Evolutionary conservation across 2,888 invertebrate genomes (phyloP).

Genomic region (Willowsia nigromaculata): DNA sequence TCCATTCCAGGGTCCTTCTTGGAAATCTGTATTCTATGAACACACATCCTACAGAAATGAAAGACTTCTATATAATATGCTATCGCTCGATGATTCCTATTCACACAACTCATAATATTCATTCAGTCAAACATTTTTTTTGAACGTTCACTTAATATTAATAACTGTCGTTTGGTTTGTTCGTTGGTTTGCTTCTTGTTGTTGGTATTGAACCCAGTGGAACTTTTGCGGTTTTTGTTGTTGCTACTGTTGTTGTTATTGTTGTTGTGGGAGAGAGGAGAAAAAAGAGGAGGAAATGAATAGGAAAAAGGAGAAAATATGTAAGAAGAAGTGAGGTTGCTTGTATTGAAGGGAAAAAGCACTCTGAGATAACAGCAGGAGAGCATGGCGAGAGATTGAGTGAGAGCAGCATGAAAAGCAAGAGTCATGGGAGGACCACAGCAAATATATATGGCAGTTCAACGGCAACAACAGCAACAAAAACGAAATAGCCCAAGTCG

Average conservation of each 20-base stretch:
- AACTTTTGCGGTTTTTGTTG: slow-evolving; percentile 20
- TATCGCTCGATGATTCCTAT: slow-evolving; percentile 13
- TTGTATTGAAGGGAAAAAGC: slow-evolving; percentile 46
- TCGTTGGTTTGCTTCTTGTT: not conserved
- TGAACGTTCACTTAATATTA: slow-evolving; percentile 40
- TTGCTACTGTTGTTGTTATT: not conserved
- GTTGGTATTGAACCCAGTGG: slow-evolving; percentile 1
- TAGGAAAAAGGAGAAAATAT: not conserved
- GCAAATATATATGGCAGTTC: not conserved
- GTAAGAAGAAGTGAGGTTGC: not conserved
- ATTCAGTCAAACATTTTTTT: slow-evolving; percentile 23
- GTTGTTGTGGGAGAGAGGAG: not conserved
- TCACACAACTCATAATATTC: not conserved
- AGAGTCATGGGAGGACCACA: slow-evolving; percentile 33
- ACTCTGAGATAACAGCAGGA: slow-evolving; percentile 65
- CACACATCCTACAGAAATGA: not conserved
- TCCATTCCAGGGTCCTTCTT: not conserved
- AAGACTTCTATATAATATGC: not conserved
- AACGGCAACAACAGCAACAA: not conserved
- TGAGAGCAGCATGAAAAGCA: slow-evolving; percentile 20
- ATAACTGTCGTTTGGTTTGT: slow-evolving; percentile 31
- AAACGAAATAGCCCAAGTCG: slow-evolving; percentile 7
- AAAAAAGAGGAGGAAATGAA: slow-evolving; percentile 29
- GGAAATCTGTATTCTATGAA: not conserved
- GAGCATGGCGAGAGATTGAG: slow-evolving; percentile 26